Evolutionary conservation across 2,888 invertebrate genomes (phyloP).

Genomic region (Apamea crenata): DNA sequence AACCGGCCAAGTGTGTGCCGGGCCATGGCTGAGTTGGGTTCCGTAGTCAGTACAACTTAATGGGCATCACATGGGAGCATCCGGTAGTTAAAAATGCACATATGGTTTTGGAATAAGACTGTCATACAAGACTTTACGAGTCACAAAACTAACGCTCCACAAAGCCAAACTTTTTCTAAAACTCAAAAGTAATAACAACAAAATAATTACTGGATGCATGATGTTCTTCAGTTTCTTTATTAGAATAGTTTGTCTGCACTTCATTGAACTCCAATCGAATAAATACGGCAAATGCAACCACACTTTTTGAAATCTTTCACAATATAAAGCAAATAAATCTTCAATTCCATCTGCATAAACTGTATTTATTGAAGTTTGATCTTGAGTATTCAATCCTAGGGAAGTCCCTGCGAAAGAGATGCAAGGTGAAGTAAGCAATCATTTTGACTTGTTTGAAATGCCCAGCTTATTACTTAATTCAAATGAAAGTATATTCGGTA

Average conservation of each 20-base stretch:
- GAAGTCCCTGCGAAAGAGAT: slow-evolving; percentile 37
- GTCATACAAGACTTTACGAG: too few species aligned
- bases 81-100: neutral
- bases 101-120: neutral
- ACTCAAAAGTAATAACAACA: neutral
- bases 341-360: slow-evolving; percentile 23
- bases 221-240: slow-evolving; percentile 15
- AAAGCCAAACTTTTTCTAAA: neutral
- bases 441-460: too few species aligned
- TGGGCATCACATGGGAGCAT: too few species aligned
- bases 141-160: too few species aligned
- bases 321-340: slow-evolving; percentile 17
- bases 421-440: too few species aligned
- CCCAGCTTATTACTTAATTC: too few species aligned
- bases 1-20: neutral
- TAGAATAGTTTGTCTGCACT: slow-evolving; percentile 23
- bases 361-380: slow-evolving; percentile 18
- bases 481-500: too few species aligned
- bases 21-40: neutral
- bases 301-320: slow-evolving; percentile 29
- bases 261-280: slow-evolving; percentile 35
- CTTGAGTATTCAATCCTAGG: slow-evolving; percentile 24
- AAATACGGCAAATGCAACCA: slow-evolving; percentile 36
- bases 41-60: neutral
- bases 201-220: slow-evolving; percentile 17